Percentiles rank a stretch among this genome's conserved stretches.
Evolutionary conservation across 53 echinoderm and acorn worm genomes (phyloP).

Genomic region (Crossaster papposus): DNA sequence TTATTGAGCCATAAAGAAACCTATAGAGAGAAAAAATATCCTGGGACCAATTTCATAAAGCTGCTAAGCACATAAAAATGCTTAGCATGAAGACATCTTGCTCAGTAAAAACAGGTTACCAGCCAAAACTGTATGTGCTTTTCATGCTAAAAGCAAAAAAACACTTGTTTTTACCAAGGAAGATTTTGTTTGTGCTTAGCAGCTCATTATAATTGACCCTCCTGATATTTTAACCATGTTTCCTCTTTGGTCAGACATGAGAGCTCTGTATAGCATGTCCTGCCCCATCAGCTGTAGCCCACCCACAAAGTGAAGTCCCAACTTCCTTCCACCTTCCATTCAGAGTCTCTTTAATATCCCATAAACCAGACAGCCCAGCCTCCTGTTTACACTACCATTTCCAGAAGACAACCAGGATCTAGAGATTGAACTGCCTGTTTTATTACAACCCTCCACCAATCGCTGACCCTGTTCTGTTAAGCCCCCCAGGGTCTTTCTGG

Average conservation of each 20-base stretch:
- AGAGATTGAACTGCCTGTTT: not conserved
- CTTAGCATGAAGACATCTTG: no score
- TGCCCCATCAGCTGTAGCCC: not conserved
- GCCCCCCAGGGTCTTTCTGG: not conserved
- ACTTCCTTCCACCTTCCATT: conserved; percentile 6
- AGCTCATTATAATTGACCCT: no score
- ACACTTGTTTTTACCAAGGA: no score
- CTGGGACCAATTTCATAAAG: no score
- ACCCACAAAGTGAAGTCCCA: conserved; percentile 21
- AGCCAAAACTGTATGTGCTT: no score
- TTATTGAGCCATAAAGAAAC: no score
- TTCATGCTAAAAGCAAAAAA: no score
- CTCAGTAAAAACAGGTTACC: no score
- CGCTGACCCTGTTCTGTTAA: conserved; percentile 3
- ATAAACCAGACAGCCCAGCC: not conserved
- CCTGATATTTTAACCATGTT: no score
- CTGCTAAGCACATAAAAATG: no score
- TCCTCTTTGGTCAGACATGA: not conserved
- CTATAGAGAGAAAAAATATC: no score
- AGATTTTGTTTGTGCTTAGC: no score
- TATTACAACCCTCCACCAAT: not conserved
- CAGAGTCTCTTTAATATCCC: not conserved
- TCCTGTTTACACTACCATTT: conserved; percentile 33
- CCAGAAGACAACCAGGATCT: not conserved
- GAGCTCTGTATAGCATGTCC: not conserved